Base-by-base conservation (phyloP, 1,140 invertebrate species). In the Lepidurus packardi region DNA sequence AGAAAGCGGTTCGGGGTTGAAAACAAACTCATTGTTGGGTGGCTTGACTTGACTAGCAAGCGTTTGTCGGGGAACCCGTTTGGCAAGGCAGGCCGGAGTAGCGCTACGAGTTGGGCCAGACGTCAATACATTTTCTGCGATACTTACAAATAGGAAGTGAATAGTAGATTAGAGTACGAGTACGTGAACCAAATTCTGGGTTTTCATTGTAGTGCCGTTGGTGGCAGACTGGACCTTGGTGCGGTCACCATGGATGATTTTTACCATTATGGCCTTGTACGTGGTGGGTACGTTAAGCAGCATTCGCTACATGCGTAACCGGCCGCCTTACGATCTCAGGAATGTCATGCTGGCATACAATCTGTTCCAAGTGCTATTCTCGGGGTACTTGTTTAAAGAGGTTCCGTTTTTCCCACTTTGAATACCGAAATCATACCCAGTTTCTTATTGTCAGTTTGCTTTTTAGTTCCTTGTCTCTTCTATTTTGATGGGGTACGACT, bases 301-400 rank as follows among this genome's bases (percentile, higher is more conserved):
- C 53, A 65, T 65, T n/a, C 90, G 90, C 82, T 85, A 92, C 76
- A 97, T 97, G 95, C 91, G 93, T 85, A 91, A 94, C 83, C 89
- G 94, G 82, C 91, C 93, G 85, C 91, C 94, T 4, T 92, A 92
- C 83, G 89, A 95, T 80, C 87, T 96, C 21, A 90, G 93, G 81
- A 89, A 90, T 80, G 86, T 92, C 43, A 87, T 96, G 81, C 89
- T 96, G 83, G 85, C 89, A 75, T 97, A 97, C 85, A 97, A 97
- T 87, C 87, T 92, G 78, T 88, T 92, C 80, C 92, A 96, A 89
- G 92, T 96, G 76, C 82, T 94, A 82, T 92, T 86, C 7, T 85
- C 84, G 78, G 80, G 80, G 11, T 86, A 85, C 79, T 85, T 87
- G 82, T 84, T 83, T 77, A 82, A 83, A 74, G 83, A 84, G 74